phyloP scores from a whole-genome alignment of 2,888 invertebrate genomes.

The Listrodromus nycthemerus region DNA sequence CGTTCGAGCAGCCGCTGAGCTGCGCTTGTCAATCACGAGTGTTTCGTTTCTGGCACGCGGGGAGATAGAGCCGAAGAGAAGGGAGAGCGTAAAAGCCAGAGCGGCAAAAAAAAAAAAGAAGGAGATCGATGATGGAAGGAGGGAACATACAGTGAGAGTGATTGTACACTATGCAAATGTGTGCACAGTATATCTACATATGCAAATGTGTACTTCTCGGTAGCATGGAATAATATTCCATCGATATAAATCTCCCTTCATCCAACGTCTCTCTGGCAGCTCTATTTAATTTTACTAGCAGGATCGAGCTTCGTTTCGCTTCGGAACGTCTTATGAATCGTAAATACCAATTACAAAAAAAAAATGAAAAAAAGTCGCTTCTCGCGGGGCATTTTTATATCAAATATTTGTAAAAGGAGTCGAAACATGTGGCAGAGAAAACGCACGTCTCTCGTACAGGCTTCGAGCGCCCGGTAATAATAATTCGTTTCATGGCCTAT shows the following conservation, averaged over 20 bases:
- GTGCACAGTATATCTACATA: conserved; percentile 26
- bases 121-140: neutral
- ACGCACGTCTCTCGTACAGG: neutral
- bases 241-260: conserved; percentile 47
- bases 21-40: conserved; percentile 63
- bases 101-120: neutral
- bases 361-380: neutral
- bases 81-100: conserved; percentile 6
- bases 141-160: conserved; percentile 41
- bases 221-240: conserved; percentile 51
- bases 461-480: neutral
- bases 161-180: conserved; percentile 62
- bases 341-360: neutral
- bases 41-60: conserved; percentile 56
- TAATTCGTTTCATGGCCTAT: neutral
- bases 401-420: neutral
- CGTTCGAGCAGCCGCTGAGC: conserved; percentile 52
- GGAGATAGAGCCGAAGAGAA: conserved; percentile 25
- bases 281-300: conserved; percentile 46
- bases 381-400: neutral
- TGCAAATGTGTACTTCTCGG: conserved; percentile 56
- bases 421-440: neutral
- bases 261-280: conserved; percentile 19
- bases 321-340: neutral
- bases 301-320: neutral